Percentiles rank a stretch among this genome's conserved stretches.
phyloP scores from a whole-genome alignment of 2,888 invertebrate genomes.

The Megamerina dolium region DNA sequence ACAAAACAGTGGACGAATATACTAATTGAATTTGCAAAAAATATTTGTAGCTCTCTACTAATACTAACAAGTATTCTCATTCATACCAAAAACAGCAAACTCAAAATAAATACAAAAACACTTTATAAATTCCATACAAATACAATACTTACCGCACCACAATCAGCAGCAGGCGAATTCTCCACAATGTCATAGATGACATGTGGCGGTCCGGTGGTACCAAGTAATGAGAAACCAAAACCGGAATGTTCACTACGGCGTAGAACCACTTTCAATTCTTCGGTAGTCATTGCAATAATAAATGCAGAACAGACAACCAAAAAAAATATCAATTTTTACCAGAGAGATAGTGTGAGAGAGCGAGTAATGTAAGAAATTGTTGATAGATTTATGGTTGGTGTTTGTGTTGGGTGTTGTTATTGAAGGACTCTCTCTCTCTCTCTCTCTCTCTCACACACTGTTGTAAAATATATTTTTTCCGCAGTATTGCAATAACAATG shows the following conservation, averaged over 20 bases:
- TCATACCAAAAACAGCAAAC: too few relatives aligned
- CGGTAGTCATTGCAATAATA: constrained; percentile 59
- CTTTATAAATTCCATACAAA: too few relatives aligned
- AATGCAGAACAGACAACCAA: neutral
- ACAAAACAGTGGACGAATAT: too few relatives aligned
- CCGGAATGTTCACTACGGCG: constrained; percentile 82
- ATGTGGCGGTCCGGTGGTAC: constrained; percentile 86
- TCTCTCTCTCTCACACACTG: constrained; percentile 12
- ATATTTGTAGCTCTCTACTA: too few relatives aligned
- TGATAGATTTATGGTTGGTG: too few relatives aligned
- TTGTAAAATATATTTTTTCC: too few relatives aligned
- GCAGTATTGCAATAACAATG: too few relatives aligned
- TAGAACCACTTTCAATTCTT: constrained; percentile 83
- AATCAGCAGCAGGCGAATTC: constrained; percentile 87
- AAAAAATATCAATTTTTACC: neutral
- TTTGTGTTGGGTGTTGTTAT: neutral
- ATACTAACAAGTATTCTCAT: too few relatives aligned
- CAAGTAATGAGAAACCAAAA: constrained; percentile 85
- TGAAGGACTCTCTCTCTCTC: constrained; percentile 8
- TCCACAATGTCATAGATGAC: constrained; percentile 90
- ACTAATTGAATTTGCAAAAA: too few relatives aligned
- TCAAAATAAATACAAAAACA: too few relatives aligned
- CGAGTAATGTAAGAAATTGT: neutral
- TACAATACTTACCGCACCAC: constrained; percentile 54
- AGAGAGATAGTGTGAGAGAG: neutral